phyloP scores from a whole-genome alignment of 2,113 vertebrate species.

The Otus sunia region DNA sequence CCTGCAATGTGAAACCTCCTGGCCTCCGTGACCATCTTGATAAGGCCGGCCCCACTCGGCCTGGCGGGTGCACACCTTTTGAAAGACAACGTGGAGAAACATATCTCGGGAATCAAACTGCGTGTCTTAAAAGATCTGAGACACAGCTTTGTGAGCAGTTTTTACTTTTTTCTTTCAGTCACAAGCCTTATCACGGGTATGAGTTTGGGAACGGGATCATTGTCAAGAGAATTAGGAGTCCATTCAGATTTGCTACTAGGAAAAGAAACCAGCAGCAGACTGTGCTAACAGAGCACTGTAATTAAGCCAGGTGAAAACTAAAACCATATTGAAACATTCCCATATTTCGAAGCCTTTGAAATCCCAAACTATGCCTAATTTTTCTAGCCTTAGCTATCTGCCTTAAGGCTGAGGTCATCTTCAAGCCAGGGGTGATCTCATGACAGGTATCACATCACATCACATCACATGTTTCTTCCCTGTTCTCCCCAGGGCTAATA shows the following conservation, averaged over 20 bases:
- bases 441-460: not conserved
- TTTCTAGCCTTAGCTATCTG: not conserved
- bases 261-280: not conserved
- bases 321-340: not conserved
- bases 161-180: not conserved
- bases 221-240: not conserved
- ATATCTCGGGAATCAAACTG: not conserved
- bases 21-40: not conserved
- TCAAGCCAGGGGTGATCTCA: not conserved
- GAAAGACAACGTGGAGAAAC: not conserved
- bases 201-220: not conserved
- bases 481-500: not conserved
- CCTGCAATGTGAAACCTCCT: rapidly evolving
- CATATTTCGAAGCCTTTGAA: not conserved
- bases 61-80: not conserved
- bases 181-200: not conserved
- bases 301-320: not conserved
- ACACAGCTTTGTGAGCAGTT: not conserved
- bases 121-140: not conserved
- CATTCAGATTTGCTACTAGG: not conserved
- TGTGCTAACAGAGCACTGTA: not conserved
- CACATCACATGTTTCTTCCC: not conserved
- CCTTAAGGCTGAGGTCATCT: not conserved
- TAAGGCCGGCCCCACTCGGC: rapidly evolving
- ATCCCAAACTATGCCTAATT: not conserved